Base-by-base conservation (phyloP, 2,888 invertebrate species). In the Cerceris ruficornis region DNA sequence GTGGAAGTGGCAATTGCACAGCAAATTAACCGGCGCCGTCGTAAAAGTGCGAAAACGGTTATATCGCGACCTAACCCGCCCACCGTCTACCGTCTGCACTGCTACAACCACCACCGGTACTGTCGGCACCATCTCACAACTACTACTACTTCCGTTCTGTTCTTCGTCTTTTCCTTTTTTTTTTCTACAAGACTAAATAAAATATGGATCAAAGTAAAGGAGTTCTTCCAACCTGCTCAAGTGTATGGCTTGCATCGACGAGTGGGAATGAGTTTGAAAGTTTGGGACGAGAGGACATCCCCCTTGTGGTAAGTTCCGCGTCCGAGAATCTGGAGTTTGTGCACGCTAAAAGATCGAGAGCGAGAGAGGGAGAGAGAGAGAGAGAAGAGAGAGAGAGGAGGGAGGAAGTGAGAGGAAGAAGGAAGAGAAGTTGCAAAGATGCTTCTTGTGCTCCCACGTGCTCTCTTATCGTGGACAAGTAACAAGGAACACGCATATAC, bases 141-240 rank as follows among this genome's bases (percentile, higher is more conserved):
- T 9, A 46, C 13, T 59, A 9, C 66, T 41, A 8, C 52, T 39
- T 52, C 41, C n/a, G n/a, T 17, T 52, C 54, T 67, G 43, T 67
- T 50, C 52, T 41, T 41, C 46, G 66, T 64, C 62, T 68, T 73
- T 55, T 42, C 41, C 43, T 43, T 55, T 54, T 49, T 69, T 50
- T 59, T 46, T 46, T 14, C 17, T 66, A 61, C 69, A 57, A 59
- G 67, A 83, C 84, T 86, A 87, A 89, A 88, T 88, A 88, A 89
- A 89, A 88, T 89, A 88, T 87, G 83, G 84, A 87, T 87, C 85
- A 84, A 84, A 88, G 87, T 86, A 83, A 82, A 73, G 75, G 80
- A 79, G 77, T 84, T 80, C 76, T 60, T 67, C 15, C 55, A 57
- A 67, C 60, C 78, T 28, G 71, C 61, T 50, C 69, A 75, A 79